Evolutionary conservation across 2,797 vertebrate genomes (phyloP).

Genomic region (Periophthalmus magnuspinnatus): DNA sequence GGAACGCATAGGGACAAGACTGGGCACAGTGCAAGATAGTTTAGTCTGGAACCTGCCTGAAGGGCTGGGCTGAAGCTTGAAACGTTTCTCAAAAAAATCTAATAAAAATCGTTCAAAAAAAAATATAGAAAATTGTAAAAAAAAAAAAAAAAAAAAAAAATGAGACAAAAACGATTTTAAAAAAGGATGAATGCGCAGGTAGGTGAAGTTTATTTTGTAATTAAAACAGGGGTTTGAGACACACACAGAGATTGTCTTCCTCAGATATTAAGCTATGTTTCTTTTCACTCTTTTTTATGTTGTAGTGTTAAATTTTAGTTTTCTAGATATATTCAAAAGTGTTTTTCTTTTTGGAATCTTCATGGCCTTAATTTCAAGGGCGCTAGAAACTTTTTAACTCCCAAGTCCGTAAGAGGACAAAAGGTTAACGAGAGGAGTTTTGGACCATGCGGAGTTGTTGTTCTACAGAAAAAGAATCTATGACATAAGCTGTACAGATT

Average conservation of each 20-base stretch:
- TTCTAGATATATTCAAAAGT: constrained; percentile 86
- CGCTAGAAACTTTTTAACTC: constrained; percentile 88
- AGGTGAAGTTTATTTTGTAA: constrained; percentile 82
- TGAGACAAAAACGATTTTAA: constrained; percentile 36
- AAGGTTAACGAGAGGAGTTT: constrained; percentile 58
- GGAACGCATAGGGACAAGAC: constrained; percentile 61
- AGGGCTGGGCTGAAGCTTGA: constrained; percentile 79
- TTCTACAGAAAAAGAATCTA: constrained; percentile 78
- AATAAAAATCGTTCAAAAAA: constrained; percentile 62
- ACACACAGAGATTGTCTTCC: constrained; percentile 89
- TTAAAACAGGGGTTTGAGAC: constrained; percentile 80
- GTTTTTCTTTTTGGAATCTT: constrained; percentile 89
- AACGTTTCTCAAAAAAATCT: constrained; percentile 81
- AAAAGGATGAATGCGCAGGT: constrained; percentile 83
- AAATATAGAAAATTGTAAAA: constrained; percentile 27
- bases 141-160: too few species aligned
- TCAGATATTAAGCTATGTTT: constrained; percentile 91
- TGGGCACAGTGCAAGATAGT: constrained; percentile 85
- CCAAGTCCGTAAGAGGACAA: constrained; percentile 78
- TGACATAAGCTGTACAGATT: constrained; percentile 93
- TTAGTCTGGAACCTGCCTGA: constrained; percentile 85
- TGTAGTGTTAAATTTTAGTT: constrained; percentile 80
- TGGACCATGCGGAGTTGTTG: constrained; percentile 79
- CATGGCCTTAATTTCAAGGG: constrained; percentile 99
- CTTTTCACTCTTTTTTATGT: constrained; percentile 81